These are phyloP conservation scores for Cebidichthys violaceus DNA, from an alignment of 2,113 vertebrate genomes.

Conservation along the genomic window DNA sequence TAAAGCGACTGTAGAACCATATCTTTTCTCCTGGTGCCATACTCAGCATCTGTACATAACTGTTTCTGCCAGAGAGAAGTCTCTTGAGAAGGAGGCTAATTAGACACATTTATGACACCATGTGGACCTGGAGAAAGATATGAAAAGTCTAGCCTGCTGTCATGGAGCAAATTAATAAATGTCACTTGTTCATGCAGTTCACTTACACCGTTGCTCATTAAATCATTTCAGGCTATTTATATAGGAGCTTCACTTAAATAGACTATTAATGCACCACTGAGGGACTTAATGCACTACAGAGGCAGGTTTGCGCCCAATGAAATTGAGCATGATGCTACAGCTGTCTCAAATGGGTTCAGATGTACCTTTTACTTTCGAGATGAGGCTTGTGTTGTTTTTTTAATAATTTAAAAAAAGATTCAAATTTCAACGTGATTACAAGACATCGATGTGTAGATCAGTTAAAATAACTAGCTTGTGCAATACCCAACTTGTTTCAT, in stretches of 20 bases:
- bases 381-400: too few relatives aligned
- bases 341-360: not conserved
- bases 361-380: too few relatives aligned
- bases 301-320: not conserved
- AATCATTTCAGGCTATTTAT: not conserved
- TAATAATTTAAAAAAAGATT: not conserved
- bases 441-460: not conserved
- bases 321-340: not conserved
- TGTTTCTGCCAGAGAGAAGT: not conserved
- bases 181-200: not conserved
- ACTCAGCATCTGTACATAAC: not conserved
- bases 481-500: too few relatives aligned
- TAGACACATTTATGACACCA: not conserved
- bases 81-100: not conserved
- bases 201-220: not conserved
- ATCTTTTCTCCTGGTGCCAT: not conserved
- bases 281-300: not conserved
- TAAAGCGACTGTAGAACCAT: not conserved
- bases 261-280: not conserved
- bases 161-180: constrained; percentile 12
- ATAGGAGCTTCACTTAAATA: not conserved
- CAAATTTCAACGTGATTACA: not conserved
- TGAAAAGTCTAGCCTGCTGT: not conserved
- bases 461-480: too few relatives aligned
- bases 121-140: not conserved